A percentile compares a stretch with the other conserved stretches of the same genome.
Evolutionary conservation across 1,140 invertebrate species (phyloP).

Genomic region (Heterodera carotae): DNA sequence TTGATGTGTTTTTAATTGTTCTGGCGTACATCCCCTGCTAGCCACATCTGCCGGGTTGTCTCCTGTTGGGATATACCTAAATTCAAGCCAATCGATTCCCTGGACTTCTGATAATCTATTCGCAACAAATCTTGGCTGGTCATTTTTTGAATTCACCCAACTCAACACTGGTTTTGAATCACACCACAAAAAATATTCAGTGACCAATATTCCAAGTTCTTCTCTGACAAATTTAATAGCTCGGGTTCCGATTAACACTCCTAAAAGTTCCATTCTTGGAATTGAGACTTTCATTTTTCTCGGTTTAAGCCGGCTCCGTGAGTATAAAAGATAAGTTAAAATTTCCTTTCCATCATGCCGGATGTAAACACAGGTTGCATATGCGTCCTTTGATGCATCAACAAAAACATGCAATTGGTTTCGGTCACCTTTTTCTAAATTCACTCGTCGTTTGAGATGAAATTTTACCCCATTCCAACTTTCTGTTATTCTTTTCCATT

Average conservation of each 20-base stretch:
- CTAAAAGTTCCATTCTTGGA: slow-evolving; percentile 1
- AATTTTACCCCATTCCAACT: too few species aligned
- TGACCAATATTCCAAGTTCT: not conserved
- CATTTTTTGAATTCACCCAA: not conserved
- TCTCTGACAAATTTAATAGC: not conserved
- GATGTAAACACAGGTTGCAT: too few species aligned
- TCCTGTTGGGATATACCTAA: slow-evolving; percentile 1
- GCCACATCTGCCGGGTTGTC: slow-evolving; percentile 1
- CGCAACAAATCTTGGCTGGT: not conserved
- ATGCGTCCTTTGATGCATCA: too few species aligned
- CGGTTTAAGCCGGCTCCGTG: too few species aligned
- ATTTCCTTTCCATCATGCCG: too few species aligned
- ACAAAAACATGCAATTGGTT: too few species aligned
- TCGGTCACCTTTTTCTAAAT: too few species aligned
- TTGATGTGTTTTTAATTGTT: not conserved
- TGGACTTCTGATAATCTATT: not conserved
- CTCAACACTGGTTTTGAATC: slow-evolving; percentile 6
- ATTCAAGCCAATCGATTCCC: not conserved
- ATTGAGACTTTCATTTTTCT: too few species aligned
- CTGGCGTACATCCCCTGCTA: not conserved
- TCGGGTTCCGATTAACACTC: not conserved
- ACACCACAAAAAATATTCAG: not conserved
- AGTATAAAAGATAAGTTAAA: too few species aligned
- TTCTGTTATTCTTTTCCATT: not conserved
- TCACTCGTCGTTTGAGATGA: too few species aligned